Percentiles rank a stretch among this genome's conserved stretches.
phyloP scores from a whole-genome alignment of 2,113 vertebrate genomes.

The Hoplias malabaricus region DNA sequence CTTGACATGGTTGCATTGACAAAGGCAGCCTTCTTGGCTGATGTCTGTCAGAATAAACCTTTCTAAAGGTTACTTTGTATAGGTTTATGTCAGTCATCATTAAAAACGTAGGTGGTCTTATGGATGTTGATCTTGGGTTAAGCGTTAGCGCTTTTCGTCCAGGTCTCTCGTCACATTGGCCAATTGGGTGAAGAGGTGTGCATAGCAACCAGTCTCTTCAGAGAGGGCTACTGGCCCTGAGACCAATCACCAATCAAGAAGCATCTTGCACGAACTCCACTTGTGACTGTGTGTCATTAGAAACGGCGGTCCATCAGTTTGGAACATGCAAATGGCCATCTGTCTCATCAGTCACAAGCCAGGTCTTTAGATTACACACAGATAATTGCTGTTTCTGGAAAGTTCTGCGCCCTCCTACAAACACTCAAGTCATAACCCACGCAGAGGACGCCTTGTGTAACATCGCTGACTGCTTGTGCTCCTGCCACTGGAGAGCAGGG shows the following conservation, averaged over 20 bases:
- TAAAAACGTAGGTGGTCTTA: too few relatives aligned
- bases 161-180: neutral
- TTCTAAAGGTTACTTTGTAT: too few relatives aligned
- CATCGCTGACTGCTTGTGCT: constrained; percentile 6
- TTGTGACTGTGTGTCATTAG: constrained; percentile 14
- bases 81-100: too few relatives aligned
- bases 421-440: constrained; percentile 43
- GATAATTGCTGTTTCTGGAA: constrained; percentile 45
- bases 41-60: too few relatives aligned
- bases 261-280: constrained; percentile 34
- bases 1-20: too few relatives aligned
- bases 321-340: constrained; percentile 51
- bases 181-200: neutral
- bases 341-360: constrained; percentile 35
- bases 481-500: neutral
- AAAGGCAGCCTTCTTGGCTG: too few relatives aligned
- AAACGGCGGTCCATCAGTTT: constrained; percentile 20
- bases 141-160: too few relatives aligned
- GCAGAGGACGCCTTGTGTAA: constrained; percentile 44
- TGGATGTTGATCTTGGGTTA: too few relatives aligned
- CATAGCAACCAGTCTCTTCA: neutral
- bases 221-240: too few relatives aligned
- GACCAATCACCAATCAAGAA: constrained; percentile 9
- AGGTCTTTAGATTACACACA: constrained; percentile 40
- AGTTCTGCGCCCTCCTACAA: constrained; percentile 34